Base-by-base conservation (phyloP, 2,888 invertebrate species). In the Tachina grossa region DNA sequence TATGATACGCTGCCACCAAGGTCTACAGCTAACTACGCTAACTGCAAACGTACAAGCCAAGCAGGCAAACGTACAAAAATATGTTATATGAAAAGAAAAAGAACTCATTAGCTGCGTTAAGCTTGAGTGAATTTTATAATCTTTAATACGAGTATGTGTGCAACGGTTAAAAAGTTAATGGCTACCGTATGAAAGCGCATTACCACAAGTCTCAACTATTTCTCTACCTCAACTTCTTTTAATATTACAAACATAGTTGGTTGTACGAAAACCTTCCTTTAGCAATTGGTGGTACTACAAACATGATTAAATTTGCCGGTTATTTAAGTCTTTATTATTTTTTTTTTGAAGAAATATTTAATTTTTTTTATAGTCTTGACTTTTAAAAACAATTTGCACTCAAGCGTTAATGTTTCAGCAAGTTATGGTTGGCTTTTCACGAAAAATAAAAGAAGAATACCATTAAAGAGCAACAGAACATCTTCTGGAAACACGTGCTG, bases 91-190 rank as follows among this genome's bases (percentile, higher is more conserved):
- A 75, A 65, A 59, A 66, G 45, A 66, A 77, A 31, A 59, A 51
- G 55, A 78, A 77, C 77, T 77, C 77, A 77, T 83, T 82, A 79
- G 45, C 47, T 72, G 66, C 31, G 77, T 82, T 63, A 78, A 77
- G 83, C 85, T 80, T 80, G 85, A 85, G 79, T 80, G 83, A 72
- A 51, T 85, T 83, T 85, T 83, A 66, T 78, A 78, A 78, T 83
- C 61, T 83, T 83, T 59, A 76, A 66, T 66, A n/a, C n/a, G n/a
- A n/a, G n/a, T n/a, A 61, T 81, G 74, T 66, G 57, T 45, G 79
- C 79, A 85, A 85, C 85, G 85, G 85, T 85, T 85, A 76, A 83
- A 85, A 75, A 83, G 79, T 85, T 83, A 85, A 85, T 85, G 79
- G 79, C 75, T 72, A 79, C 79, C 66, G 65, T 71, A 72, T 66